phyloP scores from a whole-genome alignment of 1,140 invertebrate species.

The Atta cephalotes region DNA sequence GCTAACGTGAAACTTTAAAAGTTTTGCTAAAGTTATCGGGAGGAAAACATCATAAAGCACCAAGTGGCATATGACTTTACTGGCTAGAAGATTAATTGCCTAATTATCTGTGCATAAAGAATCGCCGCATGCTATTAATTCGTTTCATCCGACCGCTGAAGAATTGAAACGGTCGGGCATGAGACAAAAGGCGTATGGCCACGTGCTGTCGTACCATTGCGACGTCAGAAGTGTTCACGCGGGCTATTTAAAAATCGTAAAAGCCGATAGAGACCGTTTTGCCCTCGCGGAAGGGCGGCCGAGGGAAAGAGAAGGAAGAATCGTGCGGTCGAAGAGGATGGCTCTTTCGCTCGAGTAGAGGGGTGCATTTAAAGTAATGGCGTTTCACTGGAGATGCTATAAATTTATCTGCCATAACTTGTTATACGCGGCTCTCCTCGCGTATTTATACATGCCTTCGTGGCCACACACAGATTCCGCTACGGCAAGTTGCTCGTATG shows the following conservation, averaged over 20 bases:
- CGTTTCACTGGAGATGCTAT: slow-evolving; percentile 87
- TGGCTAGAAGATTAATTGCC: slow-evolving; percentile 29
- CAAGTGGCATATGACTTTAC: slow-evolving; percentile 44
- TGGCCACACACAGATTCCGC: slow-evolving; percentile 84
- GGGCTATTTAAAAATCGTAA: slow-evolving; percentile 85
- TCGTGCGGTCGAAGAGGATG: slow-evolving; percentile 68
- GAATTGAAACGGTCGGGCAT: slow-evolving; percentile 57
- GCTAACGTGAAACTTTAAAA: not conserved
- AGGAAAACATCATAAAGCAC: slow-evolving; percentile 12
- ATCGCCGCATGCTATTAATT: slow-evolving; percentile 42
- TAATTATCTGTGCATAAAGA: slow-evolving; percentile 45
- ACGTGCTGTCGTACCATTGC: slow-evolving; percentile 46
- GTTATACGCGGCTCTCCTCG: slow-evolving; percentile 86
- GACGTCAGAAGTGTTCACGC: slow-evolving; percentile 72
- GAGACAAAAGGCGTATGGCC: slow-evolving; percentile 69
- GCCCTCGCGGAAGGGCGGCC: slow-evolving; percentile 55
- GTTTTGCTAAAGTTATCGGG: slow-evolving; percentile 7
- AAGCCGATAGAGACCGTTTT: slow-evolving; percentile 80
- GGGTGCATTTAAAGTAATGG: slow-evolving; percentile 86
- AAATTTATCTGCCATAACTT: slow-evolving; percentile 87
- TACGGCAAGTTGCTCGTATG: slow-evolving; percentile 53
- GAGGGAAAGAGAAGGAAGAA: slow-evolving; percentile 54
- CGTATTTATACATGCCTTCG: slow-evolving; percentile 86
- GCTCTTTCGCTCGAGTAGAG: slow-evolving; percentile 67
- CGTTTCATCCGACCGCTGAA: slow-evolving; percentile 41